phyloP scores from a whole-genome alignment of 2,888 invertebrate species.

The Drosophila anomelani region DNA sequence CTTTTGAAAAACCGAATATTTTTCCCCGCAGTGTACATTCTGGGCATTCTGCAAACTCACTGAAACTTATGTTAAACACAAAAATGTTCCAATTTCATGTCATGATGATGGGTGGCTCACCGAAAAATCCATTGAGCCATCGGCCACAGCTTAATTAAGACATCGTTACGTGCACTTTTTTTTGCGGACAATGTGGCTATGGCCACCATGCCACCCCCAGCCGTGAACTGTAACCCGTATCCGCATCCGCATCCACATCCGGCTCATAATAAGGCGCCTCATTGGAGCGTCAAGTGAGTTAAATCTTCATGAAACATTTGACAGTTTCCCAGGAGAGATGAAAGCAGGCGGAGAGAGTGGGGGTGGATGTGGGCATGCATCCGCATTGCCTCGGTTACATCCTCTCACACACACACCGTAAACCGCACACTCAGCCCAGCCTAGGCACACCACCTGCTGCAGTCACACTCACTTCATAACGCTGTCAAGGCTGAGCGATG shows the following conservation, averaged over 20 bases:
- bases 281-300: conserved; percentile 62
- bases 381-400: conserved; percentile 18
- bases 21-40: neutral
- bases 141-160: conserved; percentile 65
- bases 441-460: conserved; percentile 13
- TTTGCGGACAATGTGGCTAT: neutral
- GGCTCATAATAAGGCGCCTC: conserved; percentile 61
- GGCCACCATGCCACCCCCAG: neutral
- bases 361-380: neutral
- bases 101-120: conserved; percentile 23
- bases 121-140: conserved; percentile 31
- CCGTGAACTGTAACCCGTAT: neutral
- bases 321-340: conserved; percentile 7
- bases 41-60: conserved; percentile 29
- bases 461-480: conserved; percentile 54
- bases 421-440: conserved; percentile 25
- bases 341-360: neutral
- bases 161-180: conserved; percentile 69
- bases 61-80: conserved; percentile 29
- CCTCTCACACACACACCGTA: neutral
- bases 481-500: conserved; percentile 53
- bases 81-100: conserved; percentile 21
- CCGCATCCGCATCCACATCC: conserved; percentile 17
- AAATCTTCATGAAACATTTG: conserved; percentile 56
- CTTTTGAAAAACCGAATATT: no score